Percentiles rank a stretch among this genome's conserved stretches.
These are phyloP conservation scores for Onychostoma macrolepis DNA, from an alignment of 2,113 vertebrate species.

Conservation along the genomic window DNA sequence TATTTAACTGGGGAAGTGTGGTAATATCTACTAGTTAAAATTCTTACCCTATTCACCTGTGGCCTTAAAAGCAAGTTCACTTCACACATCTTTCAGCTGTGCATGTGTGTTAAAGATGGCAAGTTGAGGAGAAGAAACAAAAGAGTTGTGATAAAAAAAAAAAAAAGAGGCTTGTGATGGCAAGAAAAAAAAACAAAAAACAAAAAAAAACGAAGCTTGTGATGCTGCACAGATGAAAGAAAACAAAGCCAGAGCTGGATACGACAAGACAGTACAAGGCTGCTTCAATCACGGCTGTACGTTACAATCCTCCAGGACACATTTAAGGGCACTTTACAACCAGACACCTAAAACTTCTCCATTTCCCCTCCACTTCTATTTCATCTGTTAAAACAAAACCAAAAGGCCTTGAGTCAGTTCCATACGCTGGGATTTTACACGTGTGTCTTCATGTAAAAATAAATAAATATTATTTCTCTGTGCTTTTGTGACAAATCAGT, in stretches of 20 bases:
- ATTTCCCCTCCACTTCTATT: background rate
- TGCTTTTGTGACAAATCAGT: conserved; percentile 45
- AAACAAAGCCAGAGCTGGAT: conserved; percentile 4
- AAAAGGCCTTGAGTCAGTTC: conserved; percentile 25
- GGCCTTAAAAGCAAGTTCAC: too few relatives aligned
- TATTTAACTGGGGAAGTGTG: too few relatives aligned
- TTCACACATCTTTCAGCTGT: background rate
- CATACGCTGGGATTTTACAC: background rate
- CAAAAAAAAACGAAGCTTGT: background rate
- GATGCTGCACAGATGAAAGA: background rate
- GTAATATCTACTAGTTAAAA: background rate
- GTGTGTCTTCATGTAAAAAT: background rate
- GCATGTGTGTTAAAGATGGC: background rate
- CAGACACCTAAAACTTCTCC: background rate
- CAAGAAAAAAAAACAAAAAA: background rate
- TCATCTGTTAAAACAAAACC: background rate
- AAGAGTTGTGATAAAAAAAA: background rate
- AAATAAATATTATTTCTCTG: conserved; percentile 34
- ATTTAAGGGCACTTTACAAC: conserved; percentile 24
- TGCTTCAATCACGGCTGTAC: background rate
- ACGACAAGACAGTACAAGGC: background rate
- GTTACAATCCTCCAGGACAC: background rate
- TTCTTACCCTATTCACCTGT: too few relatives aligned
- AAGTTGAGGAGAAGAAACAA: background rate
- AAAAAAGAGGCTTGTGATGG: background rate